These are phyloP conservation scores for Python bivittatus DNA, from an alignment of 2,113 vertebrate genomes.

Conservation along the genomic window DNA sequence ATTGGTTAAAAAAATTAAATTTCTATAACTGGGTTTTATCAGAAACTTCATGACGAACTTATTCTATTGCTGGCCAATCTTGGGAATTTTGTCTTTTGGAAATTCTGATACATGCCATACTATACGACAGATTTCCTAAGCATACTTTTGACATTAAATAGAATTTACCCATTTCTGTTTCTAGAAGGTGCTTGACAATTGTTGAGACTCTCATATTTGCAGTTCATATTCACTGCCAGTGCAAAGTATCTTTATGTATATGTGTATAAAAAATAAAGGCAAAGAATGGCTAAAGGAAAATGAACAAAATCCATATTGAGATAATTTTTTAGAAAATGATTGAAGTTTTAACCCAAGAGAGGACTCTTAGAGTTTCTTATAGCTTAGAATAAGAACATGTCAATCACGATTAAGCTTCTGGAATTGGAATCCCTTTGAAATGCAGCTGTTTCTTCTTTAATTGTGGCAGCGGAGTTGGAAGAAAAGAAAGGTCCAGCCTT, in stretches of 20 bases:
- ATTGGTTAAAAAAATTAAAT: constrained; percentile 25
- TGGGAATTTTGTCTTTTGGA: constrained; percentile 48
- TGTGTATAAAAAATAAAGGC: constrained; percentile 60
- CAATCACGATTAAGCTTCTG: constrained; percentile 88
- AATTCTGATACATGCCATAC: constrained; percentile 48
- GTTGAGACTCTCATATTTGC: constrained; percentile 63
- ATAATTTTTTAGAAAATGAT: constrained; percentile 90
- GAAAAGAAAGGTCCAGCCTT: constrained; percentile 86
- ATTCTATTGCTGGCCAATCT: constrained; percentile 50
- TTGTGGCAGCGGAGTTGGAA: constrained; percentile 81
- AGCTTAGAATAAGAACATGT: constrained; percentile 88
- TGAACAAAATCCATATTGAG: constrained; percentile 88
- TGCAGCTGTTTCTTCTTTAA: constrained; percentile 90
- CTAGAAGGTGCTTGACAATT: constrained; percentile 61
- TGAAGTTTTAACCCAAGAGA: constrained; percentile 90
- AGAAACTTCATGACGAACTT: constrained; percentile 11
- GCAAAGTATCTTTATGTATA: constrained; percentile 74
- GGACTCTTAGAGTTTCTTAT: constrained; percentile 86
- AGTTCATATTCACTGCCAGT: constrained; percentile 72
- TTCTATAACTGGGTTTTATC: constrained; percentile 19
- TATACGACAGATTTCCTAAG: constrained; percentile 70
- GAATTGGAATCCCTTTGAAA: constrained; percentile 89
- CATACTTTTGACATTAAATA: constrained; percentile 74
- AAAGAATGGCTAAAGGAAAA: constrained; percentile 86
- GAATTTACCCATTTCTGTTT: constrained; percentile 68